Conservation (phyloP, 2,113 vertebrate species). For the Clarias gariepinus region DNA sequence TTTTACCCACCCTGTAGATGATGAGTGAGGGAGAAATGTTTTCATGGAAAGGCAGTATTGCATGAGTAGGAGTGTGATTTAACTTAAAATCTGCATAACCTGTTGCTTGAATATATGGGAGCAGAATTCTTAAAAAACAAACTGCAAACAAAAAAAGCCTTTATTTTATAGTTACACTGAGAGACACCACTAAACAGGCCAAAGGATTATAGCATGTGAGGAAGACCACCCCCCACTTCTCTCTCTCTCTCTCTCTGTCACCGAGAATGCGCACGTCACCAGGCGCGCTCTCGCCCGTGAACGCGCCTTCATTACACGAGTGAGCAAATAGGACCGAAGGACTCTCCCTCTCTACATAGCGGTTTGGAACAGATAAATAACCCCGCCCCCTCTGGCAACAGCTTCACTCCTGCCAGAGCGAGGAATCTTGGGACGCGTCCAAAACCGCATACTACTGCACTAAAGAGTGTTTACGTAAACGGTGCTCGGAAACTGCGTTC, state of each 20-base stretch:
- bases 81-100: no score
- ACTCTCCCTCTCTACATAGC: neutral
- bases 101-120: no score
- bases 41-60: no score
- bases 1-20: no score
- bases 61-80: no score
- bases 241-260: neutral
- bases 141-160: neutral
- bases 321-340: no score
- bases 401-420: neutral
- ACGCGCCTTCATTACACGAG: neutral
- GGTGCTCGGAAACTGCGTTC: neutral
- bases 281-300: neutral
- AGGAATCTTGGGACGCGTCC: slow-evolving; percentile 15
- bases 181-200: neutral
- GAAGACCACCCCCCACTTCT: neutral
- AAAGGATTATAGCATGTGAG: no score
- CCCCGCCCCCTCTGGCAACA: neutral
- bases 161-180: neutral
- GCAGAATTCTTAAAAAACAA: no score
- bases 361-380: neutral
- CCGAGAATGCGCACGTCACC: neutral
- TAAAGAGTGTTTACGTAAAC: neutral
- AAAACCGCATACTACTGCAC: neutral
- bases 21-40: no score